Percentiles rank a stretch among this genome's conserved stretches.
These are phyloP conservation scores for Ptychobarbus kaznakovi DNA, from an alignment of 2,797 vertebrate species.

Conservation along the genomic window DNA sequence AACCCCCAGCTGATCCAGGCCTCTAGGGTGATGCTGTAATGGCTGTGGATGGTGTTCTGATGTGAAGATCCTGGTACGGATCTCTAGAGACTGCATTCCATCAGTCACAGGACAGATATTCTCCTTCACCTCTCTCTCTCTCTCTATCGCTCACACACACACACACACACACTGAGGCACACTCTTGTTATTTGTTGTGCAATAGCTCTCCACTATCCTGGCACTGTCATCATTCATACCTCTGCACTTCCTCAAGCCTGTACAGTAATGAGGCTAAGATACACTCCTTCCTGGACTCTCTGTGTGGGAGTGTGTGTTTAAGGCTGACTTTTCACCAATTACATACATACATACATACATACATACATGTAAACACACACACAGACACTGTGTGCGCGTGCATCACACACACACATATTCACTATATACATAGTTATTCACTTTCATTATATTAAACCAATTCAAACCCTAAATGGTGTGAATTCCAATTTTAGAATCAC, in stretches of 20 bases:
- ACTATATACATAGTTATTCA: background rate
- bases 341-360: background rate
- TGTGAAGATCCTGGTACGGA: slow-evolving; percentile 55
- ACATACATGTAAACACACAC: no score
- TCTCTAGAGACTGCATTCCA: slow-evolving; percentile 55
- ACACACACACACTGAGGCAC: slow-evolving; percentile 14
- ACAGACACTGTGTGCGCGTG: no score
- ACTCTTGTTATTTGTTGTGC: slow-evolving; percentile 25
- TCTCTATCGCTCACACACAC: slow-evolving; percentile 7
- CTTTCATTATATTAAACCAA: background rate
- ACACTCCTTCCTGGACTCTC: slow-evolving; percentile 10
- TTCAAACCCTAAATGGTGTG: background rate
- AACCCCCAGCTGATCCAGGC: background rate
- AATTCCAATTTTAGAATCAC: background rate
- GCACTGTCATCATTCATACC: slow-evolving; percentile 41
- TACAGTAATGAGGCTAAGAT: slow-evolving; percentile 42
- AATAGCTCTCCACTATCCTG: slow-evolving; percentile 33
- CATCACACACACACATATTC: no score
- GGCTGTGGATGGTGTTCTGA: slow-evolving; percentile 49
- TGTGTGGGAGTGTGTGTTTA: slow-evolving; percentile 22
- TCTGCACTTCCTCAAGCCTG: slow-evolving; percentile 46
- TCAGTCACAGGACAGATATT: slow-evolving; percentile 31
- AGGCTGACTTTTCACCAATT: background rate
- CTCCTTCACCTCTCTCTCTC: slow-evolving; percentile 26
- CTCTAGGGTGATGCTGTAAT: slow-evolving; percentile 52